These are phyloP conservation scores for Ophioninae sp. DNA, from an alignment of 2,888 invertebrate genomes.

Conservation along the genomic window DNA sequence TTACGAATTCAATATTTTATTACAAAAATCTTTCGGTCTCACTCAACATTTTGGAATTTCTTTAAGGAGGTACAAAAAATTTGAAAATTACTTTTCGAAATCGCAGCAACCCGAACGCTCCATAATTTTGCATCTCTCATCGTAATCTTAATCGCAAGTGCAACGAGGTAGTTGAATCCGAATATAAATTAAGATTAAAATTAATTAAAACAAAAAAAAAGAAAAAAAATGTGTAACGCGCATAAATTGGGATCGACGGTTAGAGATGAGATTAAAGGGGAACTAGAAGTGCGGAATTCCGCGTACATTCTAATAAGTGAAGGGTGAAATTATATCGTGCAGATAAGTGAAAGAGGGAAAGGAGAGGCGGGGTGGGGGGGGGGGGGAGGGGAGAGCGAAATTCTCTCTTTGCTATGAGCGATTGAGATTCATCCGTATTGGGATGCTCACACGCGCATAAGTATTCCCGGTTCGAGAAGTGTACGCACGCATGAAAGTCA, in stretches of 20 bases:
- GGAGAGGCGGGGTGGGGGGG: conserved; percentile 38
- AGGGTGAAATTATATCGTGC: conserved; percentile 47
- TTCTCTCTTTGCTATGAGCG: conserved; percentile 35
- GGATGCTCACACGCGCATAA: conserved; percentile 9
- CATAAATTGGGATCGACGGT: conserved; percentile 13
- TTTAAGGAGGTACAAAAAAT: background rate
- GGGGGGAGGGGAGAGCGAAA: conserved; percentile 35
- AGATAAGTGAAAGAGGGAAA: conserved; percentile 34
- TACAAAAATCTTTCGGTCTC: too few species aligned
- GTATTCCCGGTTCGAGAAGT: conserved; percentile 25
- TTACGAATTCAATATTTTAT: too few species aligned
- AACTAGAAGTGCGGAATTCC: conserved; percentile 33
- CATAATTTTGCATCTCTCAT: background rate
- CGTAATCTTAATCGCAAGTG: background rate
- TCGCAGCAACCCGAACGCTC: too few species aligned
- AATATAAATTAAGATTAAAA: background rate
- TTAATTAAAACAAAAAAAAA: background rate
- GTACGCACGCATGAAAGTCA: conserved; percentile 7
- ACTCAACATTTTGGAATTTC: too few species aligned
- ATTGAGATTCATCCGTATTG: conserved; percentile 38
- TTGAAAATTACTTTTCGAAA: background rate
- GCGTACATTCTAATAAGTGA: conserved; percentile 61
- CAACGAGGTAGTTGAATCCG: background rate
- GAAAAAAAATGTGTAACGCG: conserved; percentile 2
- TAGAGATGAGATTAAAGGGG: conserved; percentile 11